These are phyloP conservation scores for Lepilemur septentrionalis DNA, from an alignment of 2,797 vertebrate species.

Conservation along the genomic window DNA sequence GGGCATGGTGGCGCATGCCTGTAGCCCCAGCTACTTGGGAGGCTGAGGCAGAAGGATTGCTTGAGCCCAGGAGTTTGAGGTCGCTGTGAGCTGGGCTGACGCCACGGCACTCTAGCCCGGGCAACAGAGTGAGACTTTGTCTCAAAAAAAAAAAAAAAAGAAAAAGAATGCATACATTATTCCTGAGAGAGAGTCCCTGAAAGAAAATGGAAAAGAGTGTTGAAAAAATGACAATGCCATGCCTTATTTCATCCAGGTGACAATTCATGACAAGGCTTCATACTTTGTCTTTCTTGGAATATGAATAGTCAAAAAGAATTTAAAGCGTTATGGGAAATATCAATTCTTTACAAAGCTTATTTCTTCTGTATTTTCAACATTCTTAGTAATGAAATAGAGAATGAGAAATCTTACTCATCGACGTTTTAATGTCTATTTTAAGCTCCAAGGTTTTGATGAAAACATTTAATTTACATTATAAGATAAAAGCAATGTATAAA, in stretches of 20 bases:
- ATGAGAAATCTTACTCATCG: conserved; percentile 13
- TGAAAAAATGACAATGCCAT: neutral
- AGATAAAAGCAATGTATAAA: conserved; percentile 36
- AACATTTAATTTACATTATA: conserved; percentile 13
- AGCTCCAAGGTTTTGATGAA: conserved; percentile 27
- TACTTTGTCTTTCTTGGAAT: conserved; percentile 14
- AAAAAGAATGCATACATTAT: neutral
- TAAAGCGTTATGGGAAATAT: neutral
- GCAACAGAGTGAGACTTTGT: too few species aligned
- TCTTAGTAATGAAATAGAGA: neutral
- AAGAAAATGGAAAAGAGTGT: neutral
- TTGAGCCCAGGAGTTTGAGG: too few species aligned
- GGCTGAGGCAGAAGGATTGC: too few species aligned
- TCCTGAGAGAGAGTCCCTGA: neutral
- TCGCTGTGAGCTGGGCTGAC: too few species aligned
- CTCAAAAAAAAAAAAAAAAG: too few species aligned
- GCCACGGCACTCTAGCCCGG: too few species aligned
- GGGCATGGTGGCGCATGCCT: too few species aligned
- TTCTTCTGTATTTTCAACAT: neutral
- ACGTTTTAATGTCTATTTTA: conserved; percentile 23
- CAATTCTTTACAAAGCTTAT: neutral
- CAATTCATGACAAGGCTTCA: neutral
- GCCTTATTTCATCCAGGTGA: neutral
- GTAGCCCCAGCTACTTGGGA: too few species aligned
- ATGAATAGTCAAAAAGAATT: conserved; percentile 32